phyloP scores from a whole-genome alignment of 2,113 vertebrate species.

The Agelaius phoeniceus region DNA sequence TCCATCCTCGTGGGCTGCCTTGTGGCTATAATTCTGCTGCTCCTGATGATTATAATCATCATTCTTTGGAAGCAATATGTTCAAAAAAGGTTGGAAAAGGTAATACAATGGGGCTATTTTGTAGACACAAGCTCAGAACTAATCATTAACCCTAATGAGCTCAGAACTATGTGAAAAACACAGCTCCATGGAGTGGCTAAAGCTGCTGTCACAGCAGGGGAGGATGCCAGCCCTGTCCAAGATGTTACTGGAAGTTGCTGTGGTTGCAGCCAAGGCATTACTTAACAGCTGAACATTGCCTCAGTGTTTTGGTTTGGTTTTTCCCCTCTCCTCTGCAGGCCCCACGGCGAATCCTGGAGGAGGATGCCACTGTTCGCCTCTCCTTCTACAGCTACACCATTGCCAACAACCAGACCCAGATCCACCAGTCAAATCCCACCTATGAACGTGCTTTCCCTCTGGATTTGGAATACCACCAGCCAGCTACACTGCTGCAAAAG shows the following conservation, averaged over 20 bases:
- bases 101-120: conserved; percentile 6
- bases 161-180: neutral
- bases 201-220: neutral
- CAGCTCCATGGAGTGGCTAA: neutral
- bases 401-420: conserved; percentile 80
- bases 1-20: conserved; percentile 88
- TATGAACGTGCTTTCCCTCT: conserved; percentile 89
- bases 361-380: conserved; percentile 85
- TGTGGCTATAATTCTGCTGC: conserved; percentile 90
- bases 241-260: conserved; percentile 33
- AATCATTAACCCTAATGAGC: neutral
- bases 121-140: neutral
- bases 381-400: conserved; percentile 90
- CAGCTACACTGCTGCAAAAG: conserved; percentile 80
- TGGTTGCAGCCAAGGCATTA: neutral
- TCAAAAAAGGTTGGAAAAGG: conserved; percentile 90
- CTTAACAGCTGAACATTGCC: neutral
- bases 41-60: conserved; percentile 86
- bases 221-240: neutral
- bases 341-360: conserved; percentile 88
- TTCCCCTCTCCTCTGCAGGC: conserved; percentile 65
- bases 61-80: conserved; percentile 92
- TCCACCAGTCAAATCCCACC: conserved; percentile 83
- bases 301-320: neutral
- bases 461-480: conserved; percentile 89